phyloP scores from a whole-genome alignment of 2,113 vertebrate genomes.

The Tamias sibiricus region DNA sequence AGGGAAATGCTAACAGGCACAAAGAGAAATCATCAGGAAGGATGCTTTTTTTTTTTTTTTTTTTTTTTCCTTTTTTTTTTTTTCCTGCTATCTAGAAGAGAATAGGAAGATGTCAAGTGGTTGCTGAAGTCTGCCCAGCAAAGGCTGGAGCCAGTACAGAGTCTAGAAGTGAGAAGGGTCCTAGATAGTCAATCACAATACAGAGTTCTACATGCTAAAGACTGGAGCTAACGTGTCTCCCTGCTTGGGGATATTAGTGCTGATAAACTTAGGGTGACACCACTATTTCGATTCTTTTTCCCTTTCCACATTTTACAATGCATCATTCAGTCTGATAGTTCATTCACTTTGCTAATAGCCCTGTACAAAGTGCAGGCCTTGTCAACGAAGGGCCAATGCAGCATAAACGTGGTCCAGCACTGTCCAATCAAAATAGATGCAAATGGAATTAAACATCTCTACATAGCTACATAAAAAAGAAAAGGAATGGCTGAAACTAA shows the following conservation, averaged over 20 bases:
- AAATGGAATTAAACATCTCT: not conserved
- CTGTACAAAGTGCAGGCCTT: not conserved
- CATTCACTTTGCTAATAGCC: not conserved
- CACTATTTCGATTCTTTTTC: not conserved
- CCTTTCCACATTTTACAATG: not conserved
- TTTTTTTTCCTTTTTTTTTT: too few species aligned
- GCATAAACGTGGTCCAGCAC: not conserved
- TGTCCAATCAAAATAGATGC: not conserved
- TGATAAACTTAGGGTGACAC: not conserved
- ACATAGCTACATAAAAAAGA: not conserved
- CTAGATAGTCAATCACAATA: not conserved
- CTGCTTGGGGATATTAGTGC: not conserved
- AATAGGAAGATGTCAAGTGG: not conserved
- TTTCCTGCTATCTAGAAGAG: not conserved
- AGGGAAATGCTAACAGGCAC: not conserved
- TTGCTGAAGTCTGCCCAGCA: not conserved
- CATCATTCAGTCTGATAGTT: not conserved
- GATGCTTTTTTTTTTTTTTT: not conserved
- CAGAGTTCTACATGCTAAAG: not conserved
- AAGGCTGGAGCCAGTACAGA: not conserved
- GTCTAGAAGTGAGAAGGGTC: not conserved
- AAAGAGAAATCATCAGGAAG: not conserved
- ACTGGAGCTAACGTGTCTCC: not conserved
- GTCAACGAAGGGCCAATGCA: not conserved
- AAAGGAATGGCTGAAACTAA: conserved; percentile 1